Percentiles rank a stretch among this genome's conserved stretches.
Evolutionary conservation across 2,888 invertebrate species (phyloP).

Genomic region (Ctenicera cuprea): DNA sequence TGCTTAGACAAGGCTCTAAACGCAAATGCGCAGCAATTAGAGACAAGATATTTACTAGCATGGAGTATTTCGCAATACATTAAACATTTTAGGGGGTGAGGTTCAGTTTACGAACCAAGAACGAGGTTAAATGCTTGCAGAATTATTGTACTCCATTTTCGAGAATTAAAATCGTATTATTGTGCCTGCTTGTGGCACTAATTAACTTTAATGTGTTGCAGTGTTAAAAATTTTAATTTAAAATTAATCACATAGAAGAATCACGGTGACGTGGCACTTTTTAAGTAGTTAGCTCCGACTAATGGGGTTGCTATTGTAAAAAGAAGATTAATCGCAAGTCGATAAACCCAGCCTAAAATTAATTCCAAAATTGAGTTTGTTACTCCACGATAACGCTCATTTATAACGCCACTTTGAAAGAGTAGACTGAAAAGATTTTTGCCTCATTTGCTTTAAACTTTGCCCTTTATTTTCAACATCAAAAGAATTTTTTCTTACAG

Average conservation of each 20-base stretch:
- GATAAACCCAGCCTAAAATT: slow-evolving; percentile 20
- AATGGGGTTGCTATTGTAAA: slow-evolving; percentile 6
- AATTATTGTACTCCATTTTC: neutral
- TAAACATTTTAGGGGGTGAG: slow-evolving; percentile 3
- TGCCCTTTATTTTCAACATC: slow-evolving; percentile 5
- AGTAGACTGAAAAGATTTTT: slow-evolving; percentile 1
- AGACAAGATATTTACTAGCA: slow-evolving; percentile 28
- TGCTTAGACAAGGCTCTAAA: slow-evolving; percentile 18
- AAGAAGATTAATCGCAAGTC: slow-evolving; percentile 26
- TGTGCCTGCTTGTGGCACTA: too few species aligned
- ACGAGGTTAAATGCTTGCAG: neutral
- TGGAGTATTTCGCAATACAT: slow-evolving; percentile 23
- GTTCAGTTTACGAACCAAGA: neutral
- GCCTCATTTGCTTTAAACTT: slow-evolving; percentile 10
- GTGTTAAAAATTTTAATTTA: slow-evolving; percentile 9
- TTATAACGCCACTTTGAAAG: slow-evolving; percentile 14
- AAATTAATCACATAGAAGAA: slow-evolving; percentile 5
- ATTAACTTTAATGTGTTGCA: neutral
- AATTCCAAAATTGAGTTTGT: slow-evolving; percentile 27
- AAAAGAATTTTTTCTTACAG: neutral
- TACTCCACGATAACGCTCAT: slow-evolving; percentile 2
- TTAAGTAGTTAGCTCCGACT: slow-evolving; percentile 1
- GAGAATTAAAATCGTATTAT: too few species aligned
- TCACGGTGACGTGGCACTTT: slow-evolving; percentile 4
- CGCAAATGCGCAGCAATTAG: slow-evolving; percentile 35